Evolutionary conservation across 1,140 invertebrate genomes (phyloP).

Genomic region (Rhopalosiphum maidis): DNA sequence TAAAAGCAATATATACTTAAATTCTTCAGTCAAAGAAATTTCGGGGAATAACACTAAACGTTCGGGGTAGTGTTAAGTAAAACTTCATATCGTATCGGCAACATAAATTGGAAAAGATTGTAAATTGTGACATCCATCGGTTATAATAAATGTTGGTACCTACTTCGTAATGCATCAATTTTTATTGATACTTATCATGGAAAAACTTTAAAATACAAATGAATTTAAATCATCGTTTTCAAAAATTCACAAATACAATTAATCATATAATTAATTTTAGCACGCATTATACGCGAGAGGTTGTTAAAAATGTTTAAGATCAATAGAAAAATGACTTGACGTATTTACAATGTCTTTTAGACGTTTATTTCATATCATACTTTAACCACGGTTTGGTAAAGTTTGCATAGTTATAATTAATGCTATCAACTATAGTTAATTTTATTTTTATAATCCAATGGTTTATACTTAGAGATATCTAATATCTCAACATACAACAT

Average conservation of each 20-base stretch:
- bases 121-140: neutral
- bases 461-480: neutral
- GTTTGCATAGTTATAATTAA: no score
- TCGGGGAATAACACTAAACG: no score
- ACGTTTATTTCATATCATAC: no score
- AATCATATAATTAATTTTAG: neutral
- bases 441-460: no score
- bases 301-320: neutral
- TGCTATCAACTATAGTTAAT: no score
- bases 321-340: neutral
- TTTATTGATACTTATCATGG: neutral
- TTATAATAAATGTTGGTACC: no score
- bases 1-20: neutral
- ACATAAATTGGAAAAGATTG: neutral
- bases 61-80: neutral
- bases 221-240: no score
- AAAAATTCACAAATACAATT: no score
- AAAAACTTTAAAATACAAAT: neutral
- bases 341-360: neutral
- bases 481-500: neutral
- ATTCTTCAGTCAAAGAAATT: neutral
- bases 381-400: no score
- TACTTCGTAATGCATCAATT: neutral
- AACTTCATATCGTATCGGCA: neutral
- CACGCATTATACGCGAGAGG: neutral